Evolutionary conservation across 2,888 invertebrate species (phyloP).

Genomic region (Plebejus anna): DNA sequence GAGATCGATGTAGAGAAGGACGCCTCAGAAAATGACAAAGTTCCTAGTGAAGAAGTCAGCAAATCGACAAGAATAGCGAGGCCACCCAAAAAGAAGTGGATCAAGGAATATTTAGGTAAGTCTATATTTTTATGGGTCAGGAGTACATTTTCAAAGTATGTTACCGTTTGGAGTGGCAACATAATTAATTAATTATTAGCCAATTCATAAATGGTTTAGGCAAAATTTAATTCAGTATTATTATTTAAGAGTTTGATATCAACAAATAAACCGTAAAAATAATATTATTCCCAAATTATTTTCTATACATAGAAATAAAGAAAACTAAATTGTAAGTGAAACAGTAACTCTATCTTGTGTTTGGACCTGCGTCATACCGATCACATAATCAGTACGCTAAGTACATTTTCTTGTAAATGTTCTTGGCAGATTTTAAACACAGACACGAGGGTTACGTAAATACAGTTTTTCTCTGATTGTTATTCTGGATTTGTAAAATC

Average conservation of each 20-base stretch:
- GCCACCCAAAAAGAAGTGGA: constrained; percentile 88
- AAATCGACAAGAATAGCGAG: constrained; percentile 52
- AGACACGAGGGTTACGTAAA: not conserved
- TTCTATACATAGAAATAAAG: not conserved
- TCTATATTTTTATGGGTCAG: not conserved
- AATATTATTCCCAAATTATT: not conserved
- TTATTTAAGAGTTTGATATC: not conserved
- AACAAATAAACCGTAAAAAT: not conserved
- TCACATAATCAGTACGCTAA: constrained; percentile 10
- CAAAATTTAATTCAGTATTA: no score
- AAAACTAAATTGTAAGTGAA: not conserved
- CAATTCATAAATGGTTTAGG: no score
- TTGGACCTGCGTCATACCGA: constrained; percentile 1
- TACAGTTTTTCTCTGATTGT: constrained; percentile 10
- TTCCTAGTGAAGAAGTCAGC: constrained; percentile 48
- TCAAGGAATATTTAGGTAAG: constrained; percentile 82
- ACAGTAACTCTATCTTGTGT: not conserved
- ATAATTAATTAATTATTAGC: no score
- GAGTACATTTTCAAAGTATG: not conserved
- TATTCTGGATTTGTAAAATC: not conserved
- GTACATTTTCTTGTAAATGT: not conserved
- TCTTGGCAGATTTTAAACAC: constrained; percentile 16
- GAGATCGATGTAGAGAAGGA: constrained; percentile 41
- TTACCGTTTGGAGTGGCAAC: not conserved
- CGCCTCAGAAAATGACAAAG: not conserved